Percentiles rank a stretch among this genome's conserved stretches.
Conservation (phyloP, 2,113 vertebrate genomes). For the Phaethornis superciliosus region DNA sequence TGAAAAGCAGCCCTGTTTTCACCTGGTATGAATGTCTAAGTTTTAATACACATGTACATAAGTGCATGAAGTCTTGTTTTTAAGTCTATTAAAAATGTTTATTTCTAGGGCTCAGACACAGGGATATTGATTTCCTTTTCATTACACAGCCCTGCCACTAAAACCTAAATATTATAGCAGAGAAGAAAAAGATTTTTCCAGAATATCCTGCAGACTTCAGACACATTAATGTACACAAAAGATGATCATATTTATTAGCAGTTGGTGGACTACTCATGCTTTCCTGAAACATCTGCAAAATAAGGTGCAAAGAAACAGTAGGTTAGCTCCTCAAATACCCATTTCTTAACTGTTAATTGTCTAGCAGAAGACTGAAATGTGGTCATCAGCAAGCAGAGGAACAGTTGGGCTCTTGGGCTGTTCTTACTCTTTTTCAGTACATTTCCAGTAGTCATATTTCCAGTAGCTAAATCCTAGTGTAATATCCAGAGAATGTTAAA, state of each 20-base stretch:
- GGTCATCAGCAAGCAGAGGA: background rate
- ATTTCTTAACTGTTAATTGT: background rate
- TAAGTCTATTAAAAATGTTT: background rate
- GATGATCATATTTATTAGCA: constrained; percentile 1
- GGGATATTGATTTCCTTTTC: background rate
- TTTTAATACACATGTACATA: rapidly evolving
- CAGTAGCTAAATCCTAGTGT: background rate
- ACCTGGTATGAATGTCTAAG: background rate
- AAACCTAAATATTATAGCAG: background rate
- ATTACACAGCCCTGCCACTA: background rate
- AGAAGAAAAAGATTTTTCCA: background rate
- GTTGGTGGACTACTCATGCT: background rate
- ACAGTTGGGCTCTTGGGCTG: background rate
- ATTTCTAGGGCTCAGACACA: background rate
- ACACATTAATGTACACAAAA: background rate
- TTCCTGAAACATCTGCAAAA: background rate
- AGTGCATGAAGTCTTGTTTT: background rate
- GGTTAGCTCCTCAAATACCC: background rate
- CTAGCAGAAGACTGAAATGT: background rate
- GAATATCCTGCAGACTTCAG: background rate
- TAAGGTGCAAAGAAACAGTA: background rate
- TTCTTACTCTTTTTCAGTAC: background rate
- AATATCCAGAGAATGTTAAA: background rate
- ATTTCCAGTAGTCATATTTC: background rate
- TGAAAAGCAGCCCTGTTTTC: background rate